These are phyloP conservation scores for Zoanthus solanderi DNA, from an alignment of 92 coral and sea anemone genomes.

Conservation along the genomic window DNA sequence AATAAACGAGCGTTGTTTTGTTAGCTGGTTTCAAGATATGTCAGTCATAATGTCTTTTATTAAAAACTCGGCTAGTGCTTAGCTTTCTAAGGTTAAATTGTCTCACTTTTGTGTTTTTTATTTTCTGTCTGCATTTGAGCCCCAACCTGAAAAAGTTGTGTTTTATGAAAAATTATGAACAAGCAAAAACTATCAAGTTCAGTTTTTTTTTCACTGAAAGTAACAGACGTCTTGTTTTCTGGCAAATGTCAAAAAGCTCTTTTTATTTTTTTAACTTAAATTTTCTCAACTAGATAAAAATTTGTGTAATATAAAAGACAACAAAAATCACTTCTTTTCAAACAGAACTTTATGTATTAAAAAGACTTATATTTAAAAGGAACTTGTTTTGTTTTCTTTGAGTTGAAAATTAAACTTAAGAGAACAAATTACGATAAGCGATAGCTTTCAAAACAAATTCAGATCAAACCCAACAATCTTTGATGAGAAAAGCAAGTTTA, in stretches of 20 bases:
- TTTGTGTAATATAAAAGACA: neutral
- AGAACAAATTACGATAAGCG: conserved; percentile 31
- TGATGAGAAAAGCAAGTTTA: conserved; percentile 45
- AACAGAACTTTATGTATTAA: neutral
- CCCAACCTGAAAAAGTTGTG: neutral
- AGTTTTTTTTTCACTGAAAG: neutral
- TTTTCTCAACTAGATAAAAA: neutral
- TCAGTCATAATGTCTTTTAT: conserved; percentile 62
- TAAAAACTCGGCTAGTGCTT: neutral
- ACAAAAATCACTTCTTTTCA: neutral
- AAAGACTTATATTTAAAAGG: neutral
- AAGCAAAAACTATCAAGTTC: neutral
- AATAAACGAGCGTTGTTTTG: conserved; percentile 55
- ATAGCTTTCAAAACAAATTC: conserved; percentile 39
- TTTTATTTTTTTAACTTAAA: neutral
- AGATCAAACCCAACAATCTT: conserved; percentile 19
- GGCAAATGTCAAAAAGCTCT: conserved; percentile 8
- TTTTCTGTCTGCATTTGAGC: neutral
- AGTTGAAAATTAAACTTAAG: conserved; percentile 9
- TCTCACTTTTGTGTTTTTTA: neutral
- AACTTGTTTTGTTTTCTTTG: conserved; percentile 5
- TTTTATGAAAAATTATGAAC: neutral
- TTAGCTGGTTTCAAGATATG: conserved; percentile 62
- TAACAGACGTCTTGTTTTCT: neutral
- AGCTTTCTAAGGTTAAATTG: conserved; percentile 1